Evolutionary conservation across 2,888 invertebrate genomes (phyloP).

Genomic region (Chymomyza fuscimana): DNA sequence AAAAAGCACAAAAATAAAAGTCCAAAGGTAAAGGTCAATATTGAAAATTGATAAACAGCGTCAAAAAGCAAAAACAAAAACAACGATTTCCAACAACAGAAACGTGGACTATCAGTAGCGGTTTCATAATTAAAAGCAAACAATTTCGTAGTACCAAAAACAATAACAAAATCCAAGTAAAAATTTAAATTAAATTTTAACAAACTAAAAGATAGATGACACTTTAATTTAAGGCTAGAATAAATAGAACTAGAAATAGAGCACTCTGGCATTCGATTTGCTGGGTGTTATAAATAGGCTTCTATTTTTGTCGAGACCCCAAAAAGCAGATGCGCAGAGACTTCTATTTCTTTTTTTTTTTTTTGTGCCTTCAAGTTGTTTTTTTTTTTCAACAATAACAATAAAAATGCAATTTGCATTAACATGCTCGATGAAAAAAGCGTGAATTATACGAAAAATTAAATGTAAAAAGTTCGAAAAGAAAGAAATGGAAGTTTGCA

Average conservation of each 20-base stretch:
- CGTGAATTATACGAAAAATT: too few species aligned
- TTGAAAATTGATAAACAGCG: constrained; percentile 71
- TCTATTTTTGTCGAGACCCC: constrained; percentile 53
- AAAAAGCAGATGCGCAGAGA: neutral
- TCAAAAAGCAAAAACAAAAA: constrained; percentile 19
- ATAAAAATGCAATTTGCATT: neutral
- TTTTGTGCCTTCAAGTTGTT: neutral
- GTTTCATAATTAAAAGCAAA: constrained; percentile 71
- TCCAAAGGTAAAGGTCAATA: constrained; percentile 65
- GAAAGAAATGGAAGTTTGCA: neutral
- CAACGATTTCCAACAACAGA: constrained; percentile 25
- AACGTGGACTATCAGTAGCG: constrained; percentile 47
- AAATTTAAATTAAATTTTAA: constrained; percentile 48
- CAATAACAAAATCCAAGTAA: constrained; percentile 20
- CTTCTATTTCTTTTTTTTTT: neutral
- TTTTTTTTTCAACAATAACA: constrained; percentile 44
- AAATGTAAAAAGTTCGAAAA: neutral
- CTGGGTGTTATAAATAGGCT: constrained; percentile 54
- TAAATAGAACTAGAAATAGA: constrained; percentile 13
- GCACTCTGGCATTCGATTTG: constrained; percentile 28
- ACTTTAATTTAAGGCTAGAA: neutral
- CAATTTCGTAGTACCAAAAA: constrained; percentile 30
- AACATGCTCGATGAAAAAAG: neutral
- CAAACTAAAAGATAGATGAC: constrained; percentile 39
- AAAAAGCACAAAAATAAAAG: neutral